These are phyloP conservation scores for Triplophysa tibetana DNA, from an alignment of 2,113 vertebrate genomes.

Conservation along the genomic window DNA sequence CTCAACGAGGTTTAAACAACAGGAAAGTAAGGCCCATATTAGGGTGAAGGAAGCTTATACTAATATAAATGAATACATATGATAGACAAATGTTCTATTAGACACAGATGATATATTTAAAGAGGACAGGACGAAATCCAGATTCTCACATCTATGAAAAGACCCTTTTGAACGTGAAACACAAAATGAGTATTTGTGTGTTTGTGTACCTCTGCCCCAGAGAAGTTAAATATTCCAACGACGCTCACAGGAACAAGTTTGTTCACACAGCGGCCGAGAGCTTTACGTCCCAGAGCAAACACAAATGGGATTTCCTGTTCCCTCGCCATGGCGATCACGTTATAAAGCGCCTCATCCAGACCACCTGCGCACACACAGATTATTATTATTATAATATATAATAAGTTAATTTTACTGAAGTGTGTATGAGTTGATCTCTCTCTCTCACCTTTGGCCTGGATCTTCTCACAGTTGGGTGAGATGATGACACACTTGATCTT, in stretches of 20 bases:
- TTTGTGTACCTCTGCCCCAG: constrained; percentile 87
- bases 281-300: constrained; percentile 94
- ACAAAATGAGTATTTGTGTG: constrained; percentile 23
- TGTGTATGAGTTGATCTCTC: not conserved
- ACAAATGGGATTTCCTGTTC: constrained; percentile 98
- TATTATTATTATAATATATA: not conserved
- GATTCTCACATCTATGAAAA: no score
- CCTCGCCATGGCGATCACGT: constrained; percentile 96
- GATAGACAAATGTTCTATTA: no score
- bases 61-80: no score
- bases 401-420: not conserved
- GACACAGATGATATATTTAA: no score
- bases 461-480: constrained; percentile 99
- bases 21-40: no score
- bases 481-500: constrained; percentile 98
- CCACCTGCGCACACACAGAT: constrained; percentile 78
- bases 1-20: no score
- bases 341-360: constrained; percentile 94
- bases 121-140: no score
- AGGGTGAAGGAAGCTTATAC: no score
- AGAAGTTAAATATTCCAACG: constrained; percentile 97
- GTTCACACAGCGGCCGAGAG: constrained; percentile 95
- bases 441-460: constrained; percentile 91
- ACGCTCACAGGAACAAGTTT: constrained; percentile 97
- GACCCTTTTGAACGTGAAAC: no score